Percentiles rank a stretch among this genome's conserved stretches.
phyloP scores from a whole-genome alignment of 1,140 invertebrate species.

The Cardiocondyla obscurior region DNA sequence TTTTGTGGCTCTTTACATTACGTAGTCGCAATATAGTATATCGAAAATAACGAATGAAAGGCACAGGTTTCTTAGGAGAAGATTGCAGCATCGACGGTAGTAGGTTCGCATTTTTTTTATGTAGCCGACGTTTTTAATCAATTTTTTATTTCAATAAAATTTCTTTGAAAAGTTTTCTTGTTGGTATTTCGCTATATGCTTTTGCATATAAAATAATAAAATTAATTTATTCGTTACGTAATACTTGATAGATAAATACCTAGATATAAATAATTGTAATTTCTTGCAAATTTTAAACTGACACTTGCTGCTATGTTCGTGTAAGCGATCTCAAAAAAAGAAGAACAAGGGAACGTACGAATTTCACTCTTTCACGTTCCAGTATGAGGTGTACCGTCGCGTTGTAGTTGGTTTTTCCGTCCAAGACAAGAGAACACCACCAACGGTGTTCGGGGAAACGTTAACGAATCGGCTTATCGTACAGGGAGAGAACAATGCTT shows the following conservation, averaged over 20 bases:
- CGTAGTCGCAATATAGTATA: background rate
- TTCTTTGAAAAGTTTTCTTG: background rate
- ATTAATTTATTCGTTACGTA: too few species aligned
- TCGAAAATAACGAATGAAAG: background rate
- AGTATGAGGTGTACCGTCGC: background rate
- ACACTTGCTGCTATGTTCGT: too few species aligned
- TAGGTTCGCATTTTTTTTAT: background rate
- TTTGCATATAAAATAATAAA: background rate
- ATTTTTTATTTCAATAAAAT: background rate
- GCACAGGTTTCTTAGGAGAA: background rate
- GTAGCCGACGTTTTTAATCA: too few species aligned
- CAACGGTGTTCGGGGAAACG: slow-evolving; percentile 41
- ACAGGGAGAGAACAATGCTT: slow-evolving; percentile 57
- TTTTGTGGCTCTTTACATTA: slow-evolving; percentile 38
- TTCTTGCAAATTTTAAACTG: too few species aligned
- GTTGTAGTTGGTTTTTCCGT: background rate
- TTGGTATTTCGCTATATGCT: too few species aligned
- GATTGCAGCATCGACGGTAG: background rate
- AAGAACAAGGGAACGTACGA: background rate
- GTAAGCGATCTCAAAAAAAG: background rate
- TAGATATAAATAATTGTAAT: background rate
- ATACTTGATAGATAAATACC: background rate
- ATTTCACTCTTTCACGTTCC: background rate
- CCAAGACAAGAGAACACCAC: background rate
- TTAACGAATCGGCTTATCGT: slow-evolving; percentile 60